Percentiles rank a stretch among this genome's conserved stretches.
Evolutionary conservation across 2,113 vertebrate species (phyloP).

Genomic region (Callorhinus ursinus): DNA sequence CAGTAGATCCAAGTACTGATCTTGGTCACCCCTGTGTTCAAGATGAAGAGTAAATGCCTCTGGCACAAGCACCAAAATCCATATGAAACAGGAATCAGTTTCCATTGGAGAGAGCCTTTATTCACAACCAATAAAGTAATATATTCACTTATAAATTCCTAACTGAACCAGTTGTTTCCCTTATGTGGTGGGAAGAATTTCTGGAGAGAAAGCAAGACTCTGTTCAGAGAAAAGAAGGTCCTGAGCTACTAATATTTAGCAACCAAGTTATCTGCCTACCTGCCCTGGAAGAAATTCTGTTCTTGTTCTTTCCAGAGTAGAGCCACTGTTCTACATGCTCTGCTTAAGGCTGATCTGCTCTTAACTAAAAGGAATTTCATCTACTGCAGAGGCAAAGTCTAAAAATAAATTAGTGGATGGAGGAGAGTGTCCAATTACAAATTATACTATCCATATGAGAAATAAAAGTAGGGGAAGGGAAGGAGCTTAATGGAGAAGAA

Average conservation of each 20-base stretch:
- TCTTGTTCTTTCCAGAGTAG: background rate
- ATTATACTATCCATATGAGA: background rate
- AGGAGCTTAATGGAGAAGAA: background rate
- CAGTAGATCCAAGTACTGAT: background rate
- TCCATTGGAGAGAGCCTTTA: background rate
- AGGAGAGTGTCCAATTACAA: background rate
- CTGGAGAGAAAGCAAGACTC: background rate
- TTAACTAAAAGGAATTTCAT: background rate
- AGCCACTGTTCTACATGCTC: background rate
- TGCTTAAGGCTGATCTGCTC: background rate
- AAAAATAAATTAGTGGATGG: background rate
- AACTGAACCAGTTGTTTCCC: background rate
- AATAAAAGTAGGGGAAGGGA: background rate
- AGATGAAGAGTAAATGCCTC: background rate
- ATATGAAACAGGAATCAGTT: background rate
- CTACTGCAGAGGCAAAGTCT: background rate
- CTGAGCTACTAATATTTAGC: background rate
- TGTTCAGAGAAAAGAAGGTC: background rate
- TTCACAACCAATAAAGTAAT: conserved; percentile 11
- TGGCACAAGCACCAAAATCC: background rate
- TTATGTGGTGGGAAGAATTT: background rate
- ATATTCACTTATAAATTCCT: background rate
- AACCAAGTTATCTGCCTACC: background rate
- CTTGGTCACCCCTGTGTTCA: background rate
- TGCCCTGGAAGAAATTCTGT: background rate